A percentile compares a stretch with the other conserved stretches of the same genome.
Evolutionary conservation across 2,113 vertebrate genomes (phyloP).

Genomic region (Craseonycteris thonglongyai): DNA sequence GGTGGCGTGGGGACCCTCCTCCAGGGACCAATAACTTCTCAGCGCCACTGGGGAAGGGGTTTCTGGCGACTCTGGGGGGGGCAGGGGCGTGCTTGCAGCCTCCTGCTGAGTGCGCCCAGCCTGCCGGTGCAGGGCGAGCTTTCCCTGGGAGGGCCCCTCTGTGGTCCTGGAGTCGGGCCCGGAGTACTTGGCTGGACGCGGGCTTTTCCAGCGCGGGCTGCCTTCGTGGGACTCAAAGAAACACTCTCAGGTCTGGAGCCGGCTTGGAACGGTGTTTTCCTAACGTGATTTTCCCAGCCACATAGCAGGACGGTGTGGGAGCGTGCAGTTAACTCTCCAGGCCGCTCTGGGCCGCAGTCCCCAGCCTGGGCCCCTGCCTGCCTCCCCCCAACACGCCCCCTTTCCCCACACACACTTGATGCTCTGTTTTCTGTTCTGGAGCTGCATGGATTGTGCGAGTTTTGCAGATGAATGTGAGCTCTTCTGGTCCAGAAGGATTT

Average conservation of each 20-base stretch:
- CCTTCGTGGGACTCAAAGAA: conserved; percentile 68
- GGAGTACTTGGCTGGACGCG: conserved; percentile 71
- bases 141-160: conserved; percentile 77
- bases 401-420: neutral
- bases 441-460: conserved; percentile 30
- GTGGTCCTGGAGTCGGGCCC: conserved; percentile 77
- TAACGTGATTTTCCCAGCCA: conserved; percentile 57
- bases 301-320: conserved; percentile 32
- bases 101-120: neutral
- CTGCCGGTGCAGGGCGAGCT: conserved; percentile 52
- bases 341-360: neutral
- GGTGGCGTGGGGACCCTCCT: neutral
- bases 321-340: neutral
- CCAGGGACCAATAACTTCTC: neutral
- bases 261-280: conserved; percentile 67
- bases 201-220: conserved; percentile 76
- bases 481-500: conserved; percentile 35
- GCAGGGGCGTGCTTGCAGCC: too few relatives aligned
- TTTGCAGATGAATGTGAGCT: conserved; percentile 26
- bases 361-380: neutral
- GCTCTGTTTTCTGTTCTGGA: conserved; percentile 46
- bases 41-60: neutral
- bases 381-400: neutral
- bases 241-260: conserved; percentile 56
- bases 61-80: neutral